phyloP scores from a whole-genome alignment of 2,888 invertebrate genomes.

The Siphlonurus alternatus region DNA sequence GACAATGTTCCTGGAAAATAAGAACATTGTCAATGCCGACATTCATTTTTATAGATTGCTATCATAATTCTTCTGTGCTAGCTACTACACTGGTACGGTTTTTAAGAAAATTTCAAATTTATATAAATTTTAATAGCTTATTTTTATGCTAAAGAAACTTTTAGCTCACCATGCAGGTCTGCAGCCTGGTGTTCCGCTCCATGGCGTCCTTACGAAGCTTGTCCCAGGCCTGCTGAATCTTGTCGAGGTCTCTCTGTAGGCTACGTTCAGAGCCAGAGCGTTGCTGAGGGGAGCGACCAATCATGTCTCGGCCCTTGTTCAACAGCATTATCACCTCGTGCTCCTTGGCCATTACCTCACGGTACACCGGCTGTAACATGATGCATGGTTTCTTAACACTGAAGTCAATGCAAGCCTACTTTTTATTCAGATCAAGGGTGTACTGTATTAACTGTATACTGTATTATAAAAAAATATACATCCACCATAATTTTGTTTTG shows the following conservation, averaged over 20 bases:
- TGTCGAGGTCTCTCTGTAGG: conserved; percentile 64
- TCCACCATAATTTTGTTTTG: too few species aligned
- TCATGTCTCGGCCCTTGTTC: conserved; percentile 69
- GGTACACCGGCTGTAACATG: conserved; percentile 49
- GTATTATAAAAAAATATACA: too few species aligned
- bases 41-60: conserved; percentile 4
- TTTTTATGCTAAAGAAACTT: background rate
- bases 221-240: conserved; percentile 83
- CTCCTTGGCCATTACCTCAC: conserved; percentile 73
- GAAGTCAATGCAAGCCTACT: too few species aligned
- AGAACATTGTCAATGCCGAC: background rate
- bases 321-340: conserved; percentile 88
- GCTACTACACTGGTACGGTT: background rate
- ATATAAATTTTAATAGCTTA: background rate
- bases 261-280: conserved; percentile 28
- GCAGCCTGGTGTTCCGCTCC: conserved; percentile 69
- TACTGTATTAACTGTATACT: too few species aligned
- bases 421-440: too few species aligned
- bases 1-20: conserved; percentile 51
- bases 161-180: conserved; percentile 52
- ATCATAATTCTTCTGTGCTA: background rate
- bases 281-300: conserved; percentile 26
- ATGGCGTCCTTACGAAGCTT: conserved; percentile 74
- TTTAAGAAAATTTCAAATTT: background rate
- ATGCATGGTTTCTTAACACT: background rate